A percentile compares a stretch with the other conserved stretches of the same genome.
Conservation (phyloP, 2,113 vertebrate genomes). For the Entelurus aequoreus region DNA sequence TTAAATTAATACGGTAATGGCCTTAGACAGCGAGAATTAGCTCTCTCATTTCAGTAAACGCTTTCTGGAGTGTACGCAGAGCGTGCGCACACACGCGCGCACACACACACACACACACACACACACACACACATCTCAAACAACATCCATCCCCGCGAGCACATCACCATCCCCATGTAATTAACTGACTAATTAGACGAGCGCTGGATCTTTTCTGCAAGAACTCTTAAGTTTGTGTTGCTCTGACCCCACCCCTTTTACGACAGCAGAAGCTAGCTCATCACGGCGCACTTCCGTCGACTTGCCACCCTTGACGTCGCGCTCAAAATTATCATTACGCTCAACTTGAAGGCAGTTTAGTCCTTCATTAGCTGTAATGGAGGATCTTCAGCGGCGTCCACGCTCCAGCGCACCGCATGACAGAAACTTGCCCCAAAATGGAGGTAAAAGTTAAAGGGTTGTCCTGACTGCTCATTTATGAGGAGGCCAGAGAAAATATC, state of each 20-base stretch:
- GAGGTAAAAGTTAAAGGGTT: conserved; percentile 21
- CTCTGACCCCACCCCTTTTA: no score
- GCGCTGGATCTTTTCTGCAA: conserved; percentile 35
- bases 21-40: conserved; percentile 99
- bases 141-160: conserved; percentile 68
- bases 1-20: conserved; percentile 99
- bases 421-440: neutral
- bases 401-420: conserved; percentile 44
- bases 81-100: conserved; percentile 58
- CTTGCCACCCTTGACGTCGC: conserved; percentile 47
- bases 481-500: no score
- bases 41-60: conserved; percentile 99
- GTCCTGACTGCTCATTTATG: no score
- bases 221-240: conserved; percentile 8
- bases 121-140: conserved; percentile 55
- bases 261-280: no score
- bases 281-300: conserved; percentile 23
- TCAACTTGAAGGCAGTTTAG: conserved; percentile 59
- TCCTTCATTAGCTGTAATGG: conserved; percentile 60
- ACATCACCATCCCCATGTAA: conserved; percentile 74
- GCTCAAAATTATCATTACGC: conserved; percentile 58
- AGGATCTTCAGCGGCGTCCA: conserved; percentile 46
- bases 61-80: conserved; percentile 96
- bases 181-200: conserved; percentile 71
- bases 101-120: conserved; percentile 14